Percentiles rank a stretch among this genome's conserved stretches.
Conservation (phyloP, 2,113 vertebrate genomes). For the Candoia aspera region DNA sequence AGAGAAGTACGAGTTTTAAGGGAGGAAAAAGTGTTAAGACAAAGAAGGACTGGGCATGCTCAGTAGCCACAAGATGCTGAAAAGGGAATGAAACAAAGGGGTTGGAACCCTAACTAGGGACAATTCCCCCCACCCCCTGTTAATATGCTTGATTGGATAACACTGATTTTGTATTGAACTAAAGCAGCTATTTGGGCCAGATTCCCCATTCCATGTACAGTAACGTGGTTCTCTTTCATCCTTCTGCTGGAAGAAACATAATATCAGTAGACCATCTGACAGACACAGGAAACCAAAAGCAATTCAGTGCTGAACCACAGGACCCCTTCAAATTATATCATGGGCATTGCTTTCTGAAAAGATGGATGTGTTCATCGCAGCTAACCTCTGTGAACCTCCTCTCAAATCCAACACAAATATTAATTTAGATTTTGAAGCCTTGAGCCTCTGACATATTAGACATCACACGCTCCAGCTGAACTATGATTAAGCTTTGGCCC, state of each 20-base stretch:
- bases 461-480: constrained; percentile 24
- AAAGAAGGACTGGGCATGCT: not conserved
- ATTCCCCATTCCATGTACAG: not conserved
- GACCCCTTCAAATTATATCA: constrained; percentile 38
- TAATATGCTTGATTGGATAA: not conserved
- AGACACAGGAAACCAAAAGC: constrained; percentile 63
- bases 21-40: not conserved
- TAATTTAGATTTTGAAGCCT: constrained; percentile 37
- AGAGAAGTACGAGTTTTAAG: not conserved
- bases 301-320: constrained; percentile 47
- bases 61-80: not conserved
- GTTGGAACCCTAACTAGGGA: not conserved
- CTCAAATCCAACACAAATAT: constrained; percentile 57
- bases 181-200: not conserved
- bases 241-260: constrained; percentile 11
- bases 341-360: constrained; percentile 47
- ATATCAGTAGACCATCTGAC: constrained; percentile 23
- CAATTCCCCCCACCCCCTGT: not conserved
- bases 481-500: constrained; percentile 30
- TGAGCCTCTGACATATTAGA: constrained; percentile 35
- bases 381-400: constrained; percentile 44
- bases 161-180: not conserved
- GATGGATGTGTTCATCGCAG: constrained; percentile 45
- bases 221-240: constrained; percentile 9
- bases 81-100: not conserved